Percentiles rank a stretch among this genome's conserved stretches.
Conservation (phyloP, 2,113 vertebrate species). For the Phyllopteryx taeniolatus region DNA sequence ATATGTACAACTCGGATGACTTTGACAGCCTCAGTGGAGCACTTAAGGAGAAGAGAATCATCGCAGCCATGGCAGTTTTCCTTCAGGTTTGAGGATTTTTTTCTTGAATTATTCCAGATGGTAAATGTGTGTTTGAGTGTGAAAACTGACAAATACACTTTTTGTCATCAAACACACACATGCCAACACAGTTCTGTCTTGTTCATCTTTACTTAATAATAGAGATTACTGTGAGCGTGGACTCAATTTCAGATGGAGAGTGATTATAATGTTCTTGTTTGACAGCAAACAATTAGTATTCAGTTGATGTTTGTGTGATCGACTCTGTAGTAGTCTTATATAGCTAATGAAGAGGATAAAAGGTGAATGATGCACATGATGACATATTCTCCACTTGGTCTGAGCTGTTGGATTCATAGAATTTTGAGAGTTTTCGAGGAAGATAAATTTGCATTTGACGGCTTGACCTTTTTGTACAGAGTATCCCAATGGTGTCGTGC, state of each 20-base stretch:
- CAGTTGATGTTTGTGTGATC: no score
- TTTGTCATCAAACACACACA: background rate
- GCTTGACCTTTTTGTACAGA: no score
- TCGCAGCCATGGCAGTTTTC: conserved; percentile 90
- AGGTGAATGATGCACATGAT: background rate
- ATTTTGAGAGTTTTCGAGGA: background rate
- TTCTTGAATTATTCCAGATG: background rate
- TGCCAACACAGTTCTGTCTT: background rate
- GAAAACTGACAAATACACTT: background rate
- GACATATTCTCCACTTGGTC: background rate
- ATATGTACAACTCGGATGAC: conserved; percentile 96
- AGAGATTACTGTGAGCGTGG: background rate
- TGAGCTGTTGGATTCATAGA: background rate
- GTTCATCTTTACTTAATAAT: no score
- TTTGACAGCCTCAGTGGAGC: conserved; percentile 91
- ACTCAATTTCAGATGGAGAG: background rate
- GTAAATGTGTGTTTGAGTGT: background rate
- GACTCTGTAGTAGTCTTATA: background rate
- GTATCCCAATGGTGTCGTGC: no score
- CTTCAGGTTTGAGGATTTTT: conserved; percentile 84
- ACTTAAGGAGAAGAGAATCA: conserved; percentile 86
- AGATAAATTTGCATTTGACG: no score
- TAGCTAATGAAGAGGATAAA: background rate
- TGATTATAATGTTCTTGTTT: background rate
- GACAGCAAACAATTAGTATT: background rate